Conservation (phyloP, 1,140 invertebrate genomes). For the Brachionus plicatilis region DNA sequence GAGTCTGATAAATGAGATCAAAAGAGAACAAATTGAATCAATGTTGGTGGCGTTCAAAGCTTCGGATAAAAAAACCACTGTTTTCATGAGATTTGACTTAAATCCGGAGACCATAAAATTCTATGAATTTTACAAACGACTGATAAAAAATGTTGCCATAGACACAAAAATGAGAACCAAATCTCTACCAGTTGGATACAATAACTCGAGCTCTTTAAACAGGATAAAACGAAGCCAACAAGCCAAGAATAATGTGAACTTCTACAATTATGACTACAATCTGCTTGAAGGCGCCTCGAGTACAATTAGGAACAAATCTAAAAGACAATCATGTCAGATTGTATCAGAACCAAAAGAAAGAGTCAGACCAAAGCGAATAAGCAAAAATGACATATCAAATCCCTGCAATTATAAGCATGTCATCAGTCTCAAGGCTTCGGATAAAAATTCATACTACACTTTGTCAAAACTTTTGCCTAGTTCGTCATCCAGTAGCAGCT, state of each 20-base stretch:
- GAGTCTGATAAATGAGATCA: slow-evolving; percentile 17
- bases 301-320: background rate
- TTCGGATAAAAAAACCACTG: slow-evolving; percentile 31
- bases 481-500: background rate
- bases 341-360: background rate
- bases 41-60: slow-evolving; percentile 8
- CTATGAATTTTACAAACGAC: slow-evolving; percentile 8
- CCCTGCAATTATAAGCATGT: slow-evolving; percentile 25
- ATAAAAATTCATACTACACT: slow-evolving; percentile 3
- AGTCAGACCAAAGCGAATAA: background rate
- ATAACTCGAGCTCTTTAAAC: background rate
- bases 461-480: background rate
- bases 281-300: background rate
- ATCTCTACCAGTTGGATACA: background rate
- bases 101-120: slow-evolving; percentile 5
- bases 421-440: background rate
- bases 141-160: background rate
- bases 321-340: slow-evolving; percentile 6
- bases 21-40: slow-evolving; percentile 24
- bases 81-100: slow-evolving; percentile 11
- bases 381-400: slow-evolving; percentile 20
- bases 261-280: slow-evolving; percentile 32
- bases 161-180: background rate
- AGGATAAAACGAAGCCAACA: background rate
- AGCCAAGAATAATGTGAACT: background rate